These are phyloP conservation scores for Lepisosteus osseus DNA, from an alignment of 2,113 vertebrate species.

Conservation along the genomic window DNA sequence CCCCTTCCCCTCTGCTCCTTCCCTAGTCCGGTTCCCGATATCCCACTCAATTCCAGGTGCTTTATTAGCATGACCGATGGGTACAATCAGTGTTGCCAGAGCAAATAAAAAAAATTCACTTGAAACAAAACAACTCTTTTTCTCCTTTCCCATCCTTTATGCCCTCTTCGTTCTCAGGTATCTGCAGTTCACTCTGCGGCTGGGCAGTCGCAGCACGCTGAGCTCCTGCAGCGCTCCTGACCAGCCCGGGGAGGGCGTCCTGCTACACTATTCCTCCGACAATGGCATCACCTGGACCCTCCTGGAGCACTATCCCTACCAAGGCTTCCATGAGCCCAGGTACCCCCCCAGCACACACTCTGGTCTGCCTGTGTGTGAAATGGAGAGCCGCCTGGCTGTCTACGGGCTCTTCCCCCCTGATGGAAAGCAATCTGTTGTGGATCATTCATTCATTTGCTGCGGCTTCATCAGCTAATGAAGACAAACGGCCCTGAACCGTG, in stretches of 20 bases:
- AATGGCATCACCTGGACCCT: constrained; percentile 96
- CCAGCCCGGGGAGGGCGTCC: constrained; percentile 89
- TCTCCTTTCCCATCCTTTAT: constrained; percentile 25
- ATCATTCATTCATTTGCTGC: constrained; percentile 3
- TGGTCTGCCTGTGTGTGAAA: constrained; percentile 8
- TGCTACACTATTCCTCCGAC: constrained; percentile 92
- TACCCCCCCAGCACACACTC: constrained; percentile 35
- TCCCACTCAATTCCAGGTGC: constrained; percentile 11
- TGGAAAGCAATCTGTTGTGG: background rate
- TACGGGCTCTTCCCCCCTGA: background rate
- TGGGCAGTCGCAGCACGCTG: constrained; percentile 90
- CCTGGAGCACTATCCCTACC: constrained; percentile 88
- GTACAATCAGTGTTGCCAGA: too few relatives aligned
- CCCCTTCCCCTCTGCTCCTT: background rate
- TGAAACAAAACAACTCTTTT: constrained; percentile 16
- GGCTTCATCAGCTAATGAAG: background rate
- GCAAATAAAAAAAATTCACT: background rate
- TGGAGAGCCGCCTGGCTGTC: background rate
- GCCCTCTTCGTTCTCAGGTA: constrained; percentile 68
- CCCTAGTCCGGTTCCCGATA: constrained; percentile 41
- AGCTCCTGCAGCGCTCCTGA: constrained; percentile 93
- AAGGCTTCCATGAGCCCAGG: constrained; percentile 95
- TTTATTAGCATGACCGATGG: too few relatives aligned
- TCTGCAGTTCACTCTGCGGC: constrained; percentile 89
- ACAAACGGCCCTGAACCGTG: background rate